These are phyloP conservation scores for Coccyzus lansbergi DNA, from an alignment of 2,797 vertebrate genomes.

Conservation along the genomic window DNA sequence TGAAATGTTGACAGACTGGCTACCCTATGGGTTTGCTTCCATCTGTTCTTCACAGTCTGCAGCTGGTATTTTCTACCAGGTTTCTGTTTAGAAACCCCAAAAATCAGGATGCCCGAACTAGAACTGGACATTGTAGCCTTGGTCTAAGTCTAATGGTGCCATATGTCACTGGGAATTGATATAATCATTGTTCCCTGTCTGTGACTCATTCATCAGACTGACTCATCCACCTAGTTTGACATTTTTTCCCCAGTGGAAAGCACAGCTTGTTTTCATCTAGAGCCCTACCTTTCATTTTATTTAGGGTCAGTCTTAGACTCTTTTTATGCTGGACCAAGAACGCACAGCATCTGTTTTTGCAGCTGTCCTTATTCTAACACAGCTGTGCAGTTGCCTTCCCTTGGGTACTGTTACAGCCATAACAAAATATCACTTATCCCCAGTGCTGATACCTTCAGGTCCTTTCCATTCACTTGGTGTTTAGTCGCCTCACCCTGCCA, in stretches of 20 bases:
- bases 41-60: not conserved
- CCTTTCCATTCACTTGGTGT: not conserved
- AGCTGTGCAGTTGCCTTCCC: not conserved
- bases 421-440: not conserved
- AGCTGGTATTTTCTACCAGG: not conserved
- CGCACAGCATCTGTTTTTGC: not conserved
- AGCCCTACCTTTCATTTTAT: not conserved
- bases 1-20: not conserved
- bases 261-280: not conserved
- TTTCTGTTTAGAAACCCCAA: not conserved
- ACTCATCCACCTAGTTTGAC: not conserved
- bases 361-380: not conserved
- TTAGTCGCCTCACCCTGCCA: not conserved
- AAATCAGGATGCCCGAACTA: not conserved
- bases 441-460: not conserved
- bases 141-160: not conserved
- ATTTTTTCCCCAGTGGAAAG: not conserved
- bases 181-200: not conserved
- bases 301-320: not conserved
- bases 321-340: not conserved
- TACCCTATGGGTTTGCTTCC: not conserved
- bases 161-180: not conserved
- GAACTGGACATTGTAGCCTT: not conserved
- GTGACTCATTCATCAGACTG: not conserved
- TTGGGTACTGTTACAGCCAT: not conserved